Evolutionary conservation across 2,797 vertebrate species (phyloP), one percentile per base, ranked within the genome.

Genomic region (Oreonectes daqikongensis): DNA sequence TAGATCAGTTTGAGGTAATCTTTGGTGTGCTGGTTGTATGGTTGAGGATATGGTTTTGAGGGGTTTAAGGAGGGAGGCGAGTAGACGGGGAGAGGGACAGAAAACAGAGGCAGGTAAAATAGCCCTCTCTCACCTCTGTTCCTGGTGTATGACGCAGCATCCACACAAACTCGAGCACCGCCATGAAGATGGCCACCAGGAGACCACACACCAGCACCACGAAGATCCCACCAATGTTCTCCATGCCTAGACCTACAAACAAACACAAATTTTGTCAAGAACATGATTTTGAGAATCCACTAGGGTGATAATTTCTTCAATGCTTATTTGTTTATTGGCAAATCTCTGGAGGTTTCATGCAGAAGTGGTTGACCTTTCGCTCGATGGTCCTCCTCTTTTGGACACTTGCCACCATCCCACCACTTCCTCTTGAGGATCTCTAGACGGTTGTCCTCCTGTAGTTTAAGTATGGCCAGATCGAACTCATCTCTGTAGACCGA

Each of bases 161-260:
- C 97, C 98, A 99, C 82, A 97, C 89, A 92, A 99, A 99, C 91
- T 99, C 98, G 91, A 99, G 88, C 93, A 99, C 95, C 10, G 98
- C 98, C 95, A 99, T 99, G 90, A 99, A 95, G 93, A 99, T 97
- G 74, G 98, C 98, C 90, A 97, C 95, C 85, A 99, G 95, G 87
- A 99, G 92, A 82, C 98, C 98, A 79, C 98, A 99, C 86, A 99
- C 96, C 89, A 99, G 94, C 90, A 99, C 98, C 90, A 99, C 97
- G 18, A 99, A 99, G 92, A 99, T 99, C 63, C 98, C 98, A 20
- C 97, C 98, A 10, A 99, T 99, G 84, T 99, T 99, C 91, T 99
- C 97, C 97, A 99, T 98, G 30, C 98, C 98, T 79, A 99, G 91
- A 80, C 98, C 98, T 99, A 81, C 22, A 73, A 48, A 35, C 12